phyloP scores from a whole-genome alignment of 2,888 invertebrate species.

The Hyppa rectilinea region DNA sequence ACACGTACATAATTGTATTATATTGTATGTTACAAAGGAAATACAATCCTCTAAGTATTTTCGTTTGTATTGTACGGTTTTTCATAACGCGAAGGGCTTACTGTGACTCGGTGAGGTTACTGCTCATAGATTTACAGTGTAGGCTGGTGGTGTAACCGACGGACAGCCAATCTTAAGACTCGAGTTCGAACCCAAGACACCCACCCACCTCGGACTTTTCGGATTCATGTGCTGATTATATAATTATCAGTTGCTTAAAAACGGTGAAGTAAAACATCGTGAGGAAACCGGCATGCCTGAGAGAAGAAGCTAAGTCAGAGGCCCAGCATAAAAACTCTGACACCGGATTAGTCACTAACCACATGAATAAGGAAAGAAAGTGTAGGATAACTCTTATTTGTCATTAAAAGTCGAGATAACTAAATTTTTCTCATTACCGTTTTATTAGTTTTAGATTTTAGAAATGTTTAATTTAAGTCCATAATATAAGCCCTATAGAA shows the following conservation, averaged over 20 bases:
- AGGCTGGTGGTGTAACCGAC: too few species aligned
- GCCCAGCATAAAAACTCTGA: too few species aligned
- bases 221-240: too few species aligned
- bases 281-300: too few species aligned
- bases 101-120: neutral
- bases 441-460: neutral
- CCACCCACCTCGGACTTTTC: too few species aligned
- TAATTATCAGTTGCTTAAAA: too few species aligned
- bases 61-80: conserved; percentile 2
- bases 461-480: neutral
- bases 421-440: neutral
- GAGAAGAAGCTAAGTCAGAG: too few species aligned
- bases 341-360: too few species aligned
- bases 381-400: neutral
- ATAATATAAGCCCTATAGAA: neutral
- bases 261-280: too few species aligned
- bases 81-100: conserved; percentile 2
- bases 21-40: conserved; percentile 25
- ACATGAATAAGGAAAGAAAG: too few species aligned
- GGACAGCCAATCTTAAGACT: too few species aligned
- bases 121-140: neutral
- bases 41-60: conserved; percentile 7
- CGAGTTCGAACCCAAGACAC: too few species aligned
- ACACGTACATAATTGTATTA: conserved; percentile 37
- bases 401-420: neutral